Base-by-base conservation (phyloP, 2,888 invertebrate genomes). In the Sinohyriopsis cumingii region DNA sequence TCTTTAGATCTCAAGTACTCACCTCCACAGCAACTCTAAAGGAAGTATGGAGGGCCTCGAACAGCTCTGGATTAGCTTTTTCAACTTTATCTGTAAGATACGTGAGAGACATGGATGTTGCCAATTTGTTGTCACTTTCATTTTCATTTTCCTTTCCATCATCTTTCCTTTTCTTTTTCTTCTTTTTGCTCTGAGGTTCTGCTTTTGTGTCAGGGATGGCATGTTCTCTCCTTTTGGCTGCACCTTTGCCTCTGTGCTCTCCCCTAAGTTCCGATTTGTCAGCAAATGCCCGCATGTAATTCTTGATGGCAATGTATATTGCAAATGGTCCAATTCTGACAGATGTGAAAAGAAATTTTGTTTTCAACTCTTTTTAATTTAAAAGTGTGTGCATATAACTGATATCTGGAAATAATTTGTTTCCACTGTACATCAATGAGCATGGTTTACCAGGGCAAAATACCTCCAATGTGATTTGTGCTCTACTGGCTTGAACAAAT, bases 21-120 rank as follows among this genome's bases (percentile, higher is more conserved):
- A 77, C 77, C 73, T 77, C 73, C 3, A 75, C 73, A 24, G 77
- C 75, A 18, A 67, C 67, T 67, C 64, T 73, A 28, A 77, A 75
- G 12, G 72, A 68, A 19, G 55, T 61, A 64, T 72, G 73, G 12
- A 77, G 65, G 19, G 75, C 67, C 7, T 72, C 69, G 62, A 67
- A 75, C 33, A 77, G 59, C 33, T 73, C 70, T 60, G 75, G 77
- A 68, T 77, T 77, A 55, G 73, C 73, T 55, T 59, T 68, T 19
- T 56, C 68, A 33, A 67, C 73, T 63, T 72, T 72, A 19, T 67
- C 69, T 15, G 71, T 69, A 45, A 45, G 45, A 45, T 15, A 45
- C 15, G 45, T 45, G 12, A 3, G 45, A 15, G 45, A 15, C 45
- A 45, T 12, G 3, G 45, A 45, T 3, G 45, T 15, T 45, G 12